Conservation (phyloP, 2,797 vertebrate genomes). For the Sebastes cheni region DNA sequence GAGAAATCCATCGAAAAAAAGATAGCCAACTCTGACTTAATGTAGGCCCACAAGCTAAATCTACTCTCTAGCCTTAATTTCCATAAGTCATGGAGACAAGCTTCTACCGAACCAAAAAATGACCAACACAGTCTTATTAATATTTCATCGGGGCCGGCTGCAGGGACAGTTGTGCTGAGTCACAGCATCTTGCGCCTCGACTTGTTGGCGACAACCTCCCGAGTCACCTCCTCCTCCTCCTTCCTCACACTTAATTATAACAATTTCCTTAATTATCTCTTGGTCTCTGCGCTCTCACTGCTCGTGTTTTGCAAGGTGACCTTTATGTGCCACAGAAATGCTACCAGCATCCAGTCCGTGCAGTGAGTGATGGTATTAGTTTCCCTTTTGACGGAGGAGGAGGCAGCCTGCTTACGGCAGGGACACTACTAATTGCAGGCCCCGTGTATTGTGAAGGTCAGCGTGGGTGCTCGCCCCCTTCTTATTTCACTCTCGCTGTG, state of each 20-base stretch:
- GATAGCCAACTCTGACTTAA: conserved; percentile 53
- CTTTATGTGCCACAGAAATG: conserved; percentile 77
- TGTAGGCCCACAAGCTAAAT: conserved; percentile 70
- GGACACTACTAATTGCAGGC: conserved; percentile 78
- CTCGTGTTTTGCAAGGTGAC: conserved; percentile 77
- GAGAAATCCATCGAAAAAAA: conserved; percentile 35
- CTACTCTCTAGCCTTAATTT: conserved; percentile 62
- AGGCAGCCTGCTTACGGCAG: conserved; percentile 69
- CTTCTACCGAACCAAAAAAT: conserved; percentile 52
- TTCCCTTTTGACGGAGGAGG: conserved; percentile 68
- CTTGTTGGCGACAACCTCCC: conserved; percentile 67
- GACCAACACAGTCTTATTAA: conserved; percentile 66
- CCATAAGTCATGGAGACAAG: conserved; percentile 63
- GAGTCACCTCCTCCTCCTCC: conserved; percentile 54
- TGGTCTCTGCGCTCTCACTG: conserved; percentile 41
- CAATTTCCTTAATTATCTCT: conserved; percentile 75
- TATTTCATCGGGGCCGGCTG: conserved; percentile 62
- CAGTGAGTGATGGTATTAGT: conserved; percentile 73
- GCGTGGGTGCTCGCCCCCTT: conserved; percentile 23
- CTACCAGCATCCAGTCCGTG: conserved; percentile 67
- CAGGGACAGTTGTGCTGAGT: conserved; percentile 64
- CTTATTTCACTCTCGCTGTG: conserved; percentile 40
- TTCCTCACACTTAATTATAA: conserved; percentile 74
- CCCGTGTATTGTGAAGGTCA: conserved; percentile 78
- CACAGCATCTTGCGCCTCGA: conserved; percentile 55